These are phyloP conservation scores for Rhynchopsitta pachyrhyncha DNA, from an alignment of 2,113 vertebrate species.

Conservation along the genomic window DNA sequence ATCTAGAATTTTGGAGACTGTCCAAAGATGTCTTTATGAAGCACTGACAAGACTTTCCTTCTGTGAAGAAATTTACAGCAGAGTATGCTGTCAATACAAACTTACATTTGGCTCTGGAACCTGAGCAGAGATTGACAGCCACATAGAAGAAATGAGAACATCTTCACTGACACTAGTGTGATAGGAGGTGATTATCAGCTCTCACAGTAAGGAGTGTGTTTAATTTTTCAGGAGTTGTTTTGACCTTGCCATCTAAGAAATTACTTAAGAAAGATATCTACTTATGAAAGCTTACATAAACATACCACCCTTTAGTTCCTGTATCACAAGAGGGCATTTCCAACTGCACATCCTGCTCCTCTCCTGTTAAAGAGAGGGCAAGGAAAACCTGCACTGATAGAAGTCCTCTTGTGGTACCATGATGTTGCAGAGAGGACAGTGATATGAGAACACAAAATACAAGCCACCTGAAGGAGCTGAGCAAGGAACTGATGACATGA, in stretches of 20 bases:
- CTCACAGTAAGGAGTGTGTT: not conserved
- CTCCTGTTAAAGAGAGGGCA: not conserved
- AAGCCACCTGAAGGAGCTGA: not conserved
- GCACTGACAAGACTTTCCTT: not conserved
- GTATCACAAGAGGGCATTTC: not conserved
- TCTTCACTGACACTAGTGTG: not conserved
- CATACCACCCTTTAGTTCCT: not conserved
- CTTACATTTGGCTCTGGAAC: not conserved
- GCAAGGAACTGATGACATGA: not conserved
- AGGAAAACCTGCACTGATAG: not conserved
- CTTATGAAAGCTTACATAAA: not conserved
- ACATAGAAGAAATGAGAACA: not conserved
- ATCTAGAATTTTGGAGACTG: not conserved
- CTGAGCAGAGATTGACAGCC: not conserved
- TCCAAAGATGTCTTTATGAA: not conserved
- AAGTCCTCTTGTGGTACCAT: not conserved
- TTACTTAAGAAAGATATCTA: not conserved
- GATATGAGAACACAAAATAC: not conserved
- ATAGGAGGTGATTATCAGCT: conserved; percentile 11
- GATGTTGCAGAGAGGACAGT: not conserved
- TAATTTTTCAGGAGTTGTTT: conserved; percentile 39
- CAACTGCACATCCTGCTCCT: not conserved
- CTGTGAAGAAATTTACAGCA: not conserved
- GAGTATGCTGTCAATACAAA: not conserved
- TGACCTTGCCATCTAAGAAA: not conserved